Conservation (phyloP, 2,888 invertebrate species). For the Aelia acuminata region DNA sequence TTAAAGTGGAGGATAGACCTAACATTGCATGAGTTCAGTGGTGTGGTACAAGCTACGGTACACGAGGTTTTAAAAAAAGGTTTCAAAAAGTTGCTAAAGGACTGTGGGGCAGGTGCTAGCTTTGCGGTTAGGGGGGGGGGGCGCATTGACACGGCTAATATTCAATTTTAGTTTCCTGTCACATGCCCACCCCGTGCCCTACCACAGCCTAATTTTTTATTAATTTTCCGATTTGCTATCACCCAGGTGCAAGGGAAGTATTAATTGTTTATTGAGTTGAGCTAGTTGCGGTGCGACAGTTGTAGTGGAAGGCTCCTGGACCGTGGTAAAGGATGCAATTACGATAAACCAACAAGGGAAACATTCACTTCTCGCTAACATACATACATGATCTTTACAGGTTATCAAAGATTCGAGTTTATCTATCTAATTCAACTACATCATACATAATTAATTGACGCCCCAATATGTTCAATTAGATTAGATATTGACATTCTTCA, state of each 20-base stretch:
- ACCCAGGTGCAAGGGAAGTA: not conserved
- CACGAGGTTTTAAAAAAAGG: not conserved
- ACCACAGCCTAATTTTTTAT: slow-evolving; percentile 13
- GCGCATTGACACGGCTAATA: slow-evolving; percentile 39
- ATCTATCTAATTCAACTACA: too few relatives aligned
- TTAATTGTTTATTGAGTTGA: not conserved
- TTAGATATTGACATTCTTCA: too few relatives aligned
- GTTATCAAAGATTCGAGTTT: too few relatives aligned
- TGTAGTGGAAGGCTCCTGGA: not conserved
- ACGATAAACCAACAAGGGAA: not conserved
- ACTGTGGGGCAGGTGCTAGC: not conserved
- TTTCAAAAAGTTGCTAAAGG: not conserved
- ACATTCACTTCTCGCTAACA: not conserved
- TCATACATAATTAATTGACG: too few relatives aligned
- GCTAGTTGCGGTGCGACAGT: too few relatives aligned
- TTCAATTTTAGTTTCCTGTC: slow-evolving; percentile 49
- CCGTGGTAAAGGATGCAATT: not conserved
- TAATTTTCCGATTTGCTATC: slow-evolving; percentile 39
- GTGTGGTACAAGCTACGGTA: too few relatives aligned
- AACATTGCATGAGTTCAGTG: too few relatives aligned
- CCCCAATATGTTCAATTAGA: too few relatives aligned
- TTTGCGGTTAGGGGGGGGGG: not conserved
- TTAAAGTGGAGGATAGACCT: too few relatives aligned
- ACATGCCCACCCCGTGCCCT: slow-evolving; percentile 29
- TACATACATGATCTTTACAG: not conserved